Conservation (phyloP, 2,113 vertebrate species). For the Strix uralensis region DNA sequence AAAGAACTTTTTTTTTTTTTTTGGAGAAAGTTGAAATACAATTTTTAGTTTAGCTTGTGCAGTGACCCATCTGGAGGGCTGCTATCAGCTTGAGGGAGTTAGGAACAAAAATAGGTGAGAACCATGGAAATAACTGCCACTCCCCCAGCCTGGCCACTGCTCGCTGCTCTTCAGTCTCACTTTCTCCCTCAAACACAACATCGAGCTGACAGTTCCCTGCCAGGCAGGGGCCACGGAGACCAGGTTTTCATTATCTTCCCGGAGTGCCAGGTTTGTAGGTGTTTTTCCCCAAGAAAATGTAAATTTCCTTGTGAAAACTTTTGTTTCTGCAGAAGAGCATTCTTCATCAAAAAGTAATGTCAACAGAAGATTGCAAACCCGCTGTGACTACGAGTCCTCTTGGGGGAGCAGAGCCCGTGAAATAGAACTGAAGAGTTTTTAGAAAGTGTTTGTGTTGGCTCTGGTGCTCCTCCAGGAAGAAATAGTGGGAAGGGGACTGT, state of each 20-base stretch:
- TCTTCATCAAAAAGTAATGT: fast-evolving
- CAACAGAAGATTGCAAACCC: not conserved
- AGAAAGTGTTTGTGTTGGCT: not conserved
- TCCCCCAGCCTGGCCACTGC: not conserved
- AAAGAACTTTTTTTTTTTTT: not conserved
- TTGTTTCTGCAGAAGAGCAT: fast-evolving
- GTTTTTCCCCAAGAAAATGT: not conserved
- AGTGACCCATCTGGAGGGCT: not conserved
- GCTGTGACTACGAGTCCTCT: too few relatives aligned
- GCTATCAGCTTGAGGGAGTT: not conserved
- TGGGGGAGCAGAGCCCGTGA: not conserved
- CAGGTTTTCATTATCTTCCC: not conserved
- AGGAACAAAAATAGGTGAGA: not conserved
- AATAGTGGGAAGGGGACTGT: not conserved
- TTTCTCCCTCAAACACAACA: not conserved
- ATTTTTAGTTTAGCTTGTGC: not conserved
- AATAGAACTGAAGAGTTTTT: not conserved
- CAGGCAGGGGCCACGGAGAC: not conserved
- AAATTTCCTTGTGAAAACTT: fast-evolving
- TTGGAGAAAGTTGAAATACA: not conserved
- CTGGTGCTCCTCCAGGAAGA: not conserved
- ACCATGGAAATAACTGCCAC: not conserved
- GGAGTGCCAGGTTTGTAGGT: not conserved
- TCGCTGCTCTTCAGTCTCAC: not conserved
- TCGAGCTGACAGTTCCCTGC: too few relatives aligned